Evolutionary conservation across 2,888 invertebrate genomes (phyloP).

Genomic region (Epinotia brunnichana): DNA sequence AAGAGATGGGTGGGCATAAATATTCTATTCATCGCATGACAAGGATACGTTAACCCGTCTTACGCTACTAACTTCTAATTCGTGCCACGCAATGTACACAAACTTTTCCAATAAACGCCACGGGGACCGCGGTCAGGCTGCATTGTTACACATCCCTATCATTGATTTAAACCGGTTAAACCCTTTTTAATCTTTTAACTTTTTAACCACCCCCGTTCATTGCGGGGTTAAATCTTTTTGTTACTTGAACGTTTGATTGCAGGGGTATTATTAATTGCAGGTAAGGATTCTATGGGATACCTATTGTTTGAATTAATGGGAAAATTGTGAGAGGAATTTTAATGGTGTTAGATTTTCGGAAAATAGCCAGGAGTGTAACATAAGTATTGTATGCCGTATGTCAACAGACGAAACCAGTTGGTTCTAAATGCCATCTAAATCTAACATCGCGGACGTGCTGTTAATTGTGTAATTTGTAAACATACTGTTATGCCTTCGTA

Average conservation of each 20-base stretch:
- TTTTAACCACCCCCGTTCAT: slow-evolving; percentile 43
- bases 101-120: slow-evolving; percentile 82
- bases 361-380: neutral
- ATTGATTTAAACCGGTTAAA: slow-evolving; percentile 64
- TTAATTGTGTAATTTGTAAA: neutral
- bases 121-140: slow-evolving; percentile 64
- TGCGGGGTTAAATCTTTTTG: slow-evolving; percentile 37
- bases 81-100: slow-evolving; percentile 50
- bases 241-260: slow-evolving; percentile 31
- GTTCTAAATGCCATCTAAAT: slow-evolving; percentile 2
- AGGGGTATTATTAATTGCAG: slow-evolving; percentile 40
- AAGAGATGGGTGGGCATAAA: neutral
- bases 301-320: slow-evolving; percentile 24
- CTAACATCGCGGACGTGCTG: neutral
- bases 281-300: slow-evolving; percentile 5
- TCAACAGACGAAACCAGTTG: neutral
- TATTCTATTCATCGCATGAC: neutral
- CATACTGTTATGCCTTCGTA: too few species aligned
- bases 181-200: slow-evolving; percentile 67
- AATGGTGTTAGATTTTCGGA: neutral
- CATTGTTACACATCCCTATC: slow-evolving; percentile 68
- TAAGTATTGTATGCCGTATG: too few species aligned
- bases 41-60: neutral
- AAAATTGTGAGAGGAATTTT: slow-evolving; percentile 4
- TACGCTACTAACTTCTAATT: slow-evolving; percentile 41